Evolutionary conservation across 2,888 invertebrate genomes (phyloP), one percentile per base, ranked within the genome.

Genomic region (Dasypolia templi): DNA sequence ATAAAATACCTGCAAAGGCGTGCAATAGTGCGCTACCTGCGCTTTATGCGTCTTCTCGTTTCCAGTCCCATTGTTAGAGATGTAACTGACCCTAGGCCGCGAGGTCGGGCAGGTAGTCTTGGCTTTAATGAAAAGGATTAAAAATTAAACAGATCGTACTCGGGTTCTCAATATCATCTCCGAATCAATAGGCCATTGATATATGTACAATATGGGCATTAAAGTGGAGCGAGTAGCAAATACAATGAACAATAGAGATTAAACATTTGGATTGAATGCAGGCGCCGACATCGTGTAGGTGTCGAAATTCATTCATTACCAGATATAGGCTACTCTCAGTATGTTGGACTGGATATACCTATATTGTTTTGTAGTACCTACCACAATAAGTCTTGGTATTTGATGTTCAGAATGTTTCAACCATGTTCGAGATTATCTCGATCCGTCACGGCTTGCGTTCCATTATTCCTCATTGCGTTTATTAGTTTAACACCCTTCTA

Each of bases 51-150:
- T 77, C 78, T 85, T 88, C 89, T 89, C 79, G 85, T 89, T 87
- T 89, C 86, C 85, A 91, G 87, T 84, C 75, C 90, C 86, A 92
- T 93, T 94, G 93, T 94, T 91, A 87, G 76, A 87, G 86, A 88
- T 87, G 92, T 89, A 91, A 91, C 90, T 88, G 88, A 92, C 91
- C 90, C 91, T 90, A 86, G 84, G 87, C 81, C 74, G 84, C 90
- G 88, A 92, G 91, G 89, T 83, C 89, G 82, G 79, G 87, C 92
- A 93, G 93, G 92, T 93, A 93, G 90, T 77, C 79, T 82, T 78
- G 72, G 68, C 75, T 78, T 79, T 69, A 81, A 75, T 79, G 76
- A 88, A 85, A 87, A 85, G 79, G 73, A 77, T 79, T 69, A 59
- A 72, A 75, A 69, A 75, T 32, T 56, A 70, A 72, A 78, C 35